phyloP scores from a whole-genome alignment of 2,888 invertebrate genomes.

The Coleophora deauratella region DNA sequence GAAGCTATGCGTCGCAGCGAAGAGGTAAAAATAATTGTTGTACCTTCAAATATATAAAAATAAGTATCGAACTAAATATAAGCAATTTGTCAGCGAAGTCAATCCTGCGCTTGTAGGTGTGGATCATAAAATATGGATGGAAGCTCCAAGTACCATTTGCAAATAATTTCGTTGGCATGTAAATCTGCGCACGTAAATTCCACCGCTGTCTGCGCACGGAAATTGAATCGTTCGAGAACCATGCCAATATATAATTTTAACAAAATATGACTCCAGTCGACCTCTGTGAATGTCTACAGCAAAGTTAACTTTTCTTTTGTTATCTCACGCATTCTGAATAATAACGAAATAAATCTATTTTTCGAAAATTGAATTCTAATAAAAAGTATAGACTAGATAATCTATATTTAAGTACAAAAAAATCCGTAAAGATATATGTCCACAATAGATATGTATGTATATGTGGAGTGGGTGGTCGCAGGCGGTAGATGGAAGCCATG shows the following conservation, averaged over 20 bases:
- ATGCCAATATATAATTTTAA: constrained; percentile 59
- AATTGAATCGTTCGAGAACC: constrained; percentile 69
- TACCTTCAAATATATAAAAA: too few species aligned
- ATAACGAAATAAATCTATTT: too few species aligned
- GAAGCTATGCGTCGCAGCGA: too few species aligned
- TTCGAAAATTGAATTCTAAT: too few species aligned
- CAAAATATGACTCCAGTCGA: constrained; percentile 33
- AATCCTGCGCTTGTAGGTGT: constrained; percentile 8
- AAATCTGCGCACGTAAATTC: constrained; percentile 71
- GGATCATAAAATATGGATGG: constrained; percentile 57
- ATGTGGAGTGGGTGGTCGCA: constrained; percentile 23
- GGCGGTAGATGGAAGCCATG: constrained; percentile 35
- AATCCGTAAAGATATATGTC: too few species aligned
- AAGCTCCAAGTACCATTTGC: constrained; percentile 57
- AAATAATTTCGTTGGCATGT: constrained; percentile 68
- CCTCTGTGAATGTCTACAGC: constrained; percentile 1
- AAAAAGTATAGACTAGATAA: too few species aligned
- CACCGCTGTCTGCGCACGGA: constrained; percentile 66
- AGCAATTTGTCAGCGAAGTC: constrained; percentile 1
- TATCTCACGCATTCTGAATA: too few species aligned
- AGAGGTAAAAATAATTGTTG: too few species aligned
- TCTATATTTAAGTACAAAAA: too few species aligned
- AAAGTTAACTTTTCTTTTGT: too few species aligned
- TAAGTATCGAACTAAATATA: too few species aligned
- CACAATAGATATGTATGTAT: background rate